A percentile compares a stretch with the other conserved stretches of the same genome.
Conservation (phyloP, 2,797 vertebrate species). For the Adrianichthys oophorus region DNA sequence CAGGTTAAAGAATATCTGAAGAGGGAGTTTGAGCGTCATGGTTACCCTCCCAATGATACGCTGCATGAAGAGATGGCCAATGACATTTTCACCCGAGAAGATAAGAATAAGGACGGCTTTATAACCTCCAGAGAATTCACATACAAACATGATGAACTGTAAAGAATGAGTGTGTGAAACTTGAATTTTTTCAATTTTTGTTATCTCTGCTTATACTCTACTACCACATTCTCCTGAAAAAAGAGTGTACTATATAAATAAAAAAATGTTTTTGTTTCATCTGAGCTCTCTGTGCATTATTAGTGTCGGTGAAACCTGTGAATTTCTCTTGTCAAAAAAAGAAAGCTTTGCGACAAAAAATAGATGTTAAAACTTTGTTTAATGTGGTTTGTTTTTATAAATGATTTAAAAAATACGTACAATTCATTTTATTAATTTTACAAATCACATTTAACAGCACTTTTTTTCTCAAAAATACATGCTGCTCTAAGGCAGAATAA, state of each 20-base stretch:
- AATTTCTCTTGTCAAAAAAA: not conserved
- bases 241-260: no score
- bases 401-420: no score
- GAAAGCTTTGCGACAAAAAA: not conserved
- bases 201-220: no score
- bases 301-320: not conserved
- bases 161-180: slow-evolving; percentile 25
- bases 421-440: no score
- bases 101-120: slow-evolving; percentile 91
- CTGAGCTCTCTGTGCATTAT: not conserved
- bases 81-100: slow-evolving; percentile 95
- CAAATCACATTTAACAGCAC: no score
- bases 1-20: slow-evolving; percentile 94
- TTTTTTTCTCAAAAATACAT: no score
- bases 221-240: no score
- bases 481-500: no score
- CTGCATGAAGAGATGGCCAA: slow-evolving; percentile 90
- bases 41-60: slow-evolving; percentile 89
- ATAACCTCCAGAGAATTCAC: slow-evolving; percentile 97
- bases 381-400: no score
- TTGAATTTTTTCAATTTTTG: no score
- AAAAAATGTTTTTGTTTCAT: no score
- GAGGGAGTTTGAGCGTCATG: slow-evolving; percentile 92
- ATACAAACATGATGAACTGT: slow-evolving; percentile 94
- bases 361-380: no score